Evolutionary conservation across 2,888 invertebrate genomes (phyloP).

Genomic region (Phasia obesa): DNA sequence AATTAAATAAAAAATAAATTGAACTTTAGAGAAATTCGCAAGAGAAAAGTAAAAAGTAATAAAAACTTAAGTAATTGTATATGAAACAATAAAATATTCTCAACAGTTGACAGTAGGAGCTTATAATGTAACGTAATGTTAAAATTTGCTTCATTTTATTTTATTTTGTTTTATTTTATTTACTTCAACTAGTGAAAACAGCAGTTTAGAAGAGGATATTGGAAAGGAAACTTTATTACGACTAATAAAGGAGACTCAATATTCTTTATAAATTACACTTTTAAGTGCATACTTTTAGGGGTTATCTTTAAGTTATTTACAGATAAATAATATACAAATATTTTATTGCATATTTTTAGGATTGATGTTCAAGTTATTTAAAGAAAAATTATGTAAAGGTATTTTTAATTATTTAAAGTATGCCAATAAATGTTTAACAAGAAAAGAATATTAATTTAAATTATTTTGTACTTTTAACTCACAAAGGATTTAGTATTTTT

Average conservation of each 20-base stretch:
- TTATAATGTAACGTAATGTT: not conserved
- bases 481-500: too few relatives aligned
- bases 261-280: too few relatives aligned
- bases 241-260: too few relatives aligned
- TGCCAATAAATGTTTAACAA: too few relatives aligned
- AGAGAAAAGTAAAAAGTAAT: not conserved
- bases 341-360: too few relatives aligned
- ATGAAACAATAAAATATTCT: conserved; percentile 5
- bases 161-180: conserved; percentile 16
- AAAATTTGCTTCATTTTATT: not conserved
- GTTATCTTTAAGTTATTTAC: too few relatives aligned
- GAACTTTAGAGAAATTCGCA: not conserved
- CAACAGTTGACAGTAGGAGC: not conserved
- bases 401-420: too few relatives aligned
- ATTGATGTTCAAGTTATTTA: too few relatives aligned
- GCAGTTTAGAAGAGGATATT: conserved; percentile 18
- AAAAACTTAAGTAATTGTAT: not conserved
- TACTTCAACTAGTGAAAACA: not conserved
- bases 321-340: too few relatives aligned
- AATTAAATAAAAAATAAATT: not conserved
- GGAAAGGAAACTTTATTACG: conserved; percentile 9
- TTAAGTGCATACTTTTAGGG: conserved; percentile 29
- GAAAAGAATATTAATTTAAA: too few relatives aligned
- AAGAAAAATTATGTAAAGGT: too few relatives aligned
- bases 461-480: too few relatives aligned